Evolutionary conservation across 2,113 vertebrate species (phyloP).

Genomic region (Myotis lucifugus): DNA sequence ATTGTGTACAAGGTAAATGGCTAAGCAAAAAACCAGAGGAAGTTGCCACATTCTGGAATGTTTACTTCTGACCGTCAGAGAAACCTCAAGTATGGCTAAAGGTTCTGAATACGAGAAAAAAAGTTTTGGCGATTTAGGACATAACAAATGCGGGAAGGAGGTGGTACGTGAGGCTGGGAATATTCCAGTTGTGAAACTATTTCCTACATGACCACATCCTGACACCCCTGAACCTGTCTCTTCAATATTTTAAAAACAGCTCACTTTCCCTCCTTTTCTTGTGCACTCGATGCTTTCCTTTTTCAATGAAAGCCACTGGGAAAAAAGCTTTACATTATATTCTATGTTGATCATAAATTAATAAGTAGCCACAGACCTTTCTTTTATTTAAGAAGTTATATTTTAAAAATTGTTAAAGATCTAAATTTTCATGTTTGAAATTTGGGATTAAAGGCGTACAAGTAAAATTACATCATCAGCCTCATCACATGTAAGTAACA

Average conservation of each 20-base stretch:
- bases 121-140: background rate
- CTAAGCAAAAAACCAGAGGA: background rate
- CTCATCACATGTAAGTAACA: background rate
- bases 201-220: background rate
- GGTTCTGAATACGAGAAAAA: conserved; percentile 2
- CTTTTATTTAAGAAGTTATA: background rate
- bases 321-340: background rate
- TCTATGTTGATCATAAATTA: background rate
- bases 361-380: background rate
- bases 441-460: background rate
- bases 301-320: background rate
- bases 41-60: conserved; percentile 42
- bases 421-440: conserved; percentile 7
- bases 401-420: conserved; percentile 16
- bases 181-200: conserved; percentile 42
- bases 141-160: background rate
- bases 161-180: background rate
- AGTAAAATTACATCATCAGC: background rate
- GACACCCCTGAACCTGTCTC: background rate
- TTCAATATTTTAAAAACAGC: background rate
- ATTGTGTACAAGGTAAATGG: background rate
- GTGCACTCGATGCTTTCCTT: background rate
- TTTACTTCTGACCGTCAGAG: background rate
- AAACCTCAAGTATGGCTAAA: background rate
- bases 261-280: background rate